Base-by-base conservation (phyloP, 2,888 invertebrate genomes). In the Laothoe populi region DNA sequence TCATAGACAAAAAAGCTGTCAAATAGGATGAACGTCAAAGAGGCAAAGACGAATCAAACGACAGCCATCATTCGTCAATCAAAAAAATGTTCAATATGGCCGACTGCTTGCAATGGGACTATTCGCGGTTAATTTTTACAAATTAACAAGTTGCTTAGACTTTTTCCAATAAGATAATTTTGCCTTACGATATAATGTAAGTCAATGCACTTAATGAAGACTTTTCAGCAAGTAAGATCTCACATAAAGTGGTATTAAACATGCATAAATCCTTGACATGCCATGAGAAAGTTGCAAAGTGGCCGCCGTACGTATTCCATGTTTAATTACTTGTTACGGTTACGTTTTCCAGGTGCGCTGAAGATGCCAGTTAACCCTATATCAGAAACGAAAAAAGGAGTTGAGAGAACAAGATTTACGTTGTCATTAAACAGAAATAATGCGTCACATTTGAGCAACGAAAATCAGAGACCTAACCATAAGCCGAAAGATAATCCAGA, bases 351-450 rank as follows among this genome's bases (percentile, higher is more conserved):
- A 93, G 93, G 92, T 91, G 81, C 89, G 77, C 93, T 90, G 92
- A 93, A 93, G 92, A 93, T 93, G 93, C 93, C 90, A 90, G 88
- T 90, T 86, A 90, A 91, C 78, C 88, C 87, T 83, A 81, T 86
- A 69, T 78, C 82, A 66, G 85, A 88, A 86, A 86, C 84, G 74
- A 91, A 88, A 86, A 87, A 87, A 86, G 84, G 86, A 83, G 86
- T 83, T 71, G 87, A 85, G 65, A 92, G 85, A 83, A 73, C 87
- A 63, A 92, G 82, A 83, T 86, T 87, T 80, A 86, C 90, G 63
- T 80, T 93, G 64, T 90, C 92, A 67, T 76, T 91, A 70, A 88
- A 82, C 70, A 88, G 81, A 78, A 92, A 90, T 81, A 90, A 91
- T 92, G 91, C 84, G 74, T 73, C 80, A 72, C 77, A 78, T 81